Percentiles rank a stretch among this genome's conserved stretches.
Conservation (phyloP, 2,888 invertebrate species). For the Rhagophthalmus giganteus region DNA sequence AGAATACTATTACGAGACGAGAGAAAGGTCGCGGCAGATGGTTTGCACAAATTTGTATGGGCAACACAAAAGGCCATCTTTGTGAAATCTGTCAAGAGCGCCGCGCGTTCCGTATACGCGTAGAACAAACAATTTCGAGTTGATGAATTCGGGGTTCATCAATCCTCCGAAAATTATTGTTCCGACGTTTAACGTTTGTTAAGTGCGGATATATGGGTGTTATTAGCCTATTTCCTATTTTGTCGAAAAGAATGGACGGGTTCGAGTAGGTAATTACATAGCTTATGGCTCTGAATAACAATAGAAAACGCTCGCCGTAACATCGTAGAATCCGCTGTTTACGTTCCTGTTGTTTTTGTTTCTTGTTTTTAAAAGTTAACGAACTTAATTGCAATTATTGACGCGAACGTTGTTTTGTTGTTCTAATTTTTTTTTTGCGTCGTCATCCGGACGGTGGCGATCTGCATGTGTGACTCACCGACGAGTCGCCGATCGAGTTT, state of each 20-base stretch:
- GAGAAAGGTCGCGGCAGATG: constrained; percentile 21
- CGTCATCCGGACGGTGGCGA: too few species aligned
- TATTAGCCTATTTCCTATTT: constrained; percentile 25
- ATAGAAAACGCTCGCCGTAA: too few species aligned
- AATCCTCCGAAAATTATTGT: constrained; percentile 6
- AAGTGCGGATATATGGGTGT: constrained; percentile 26
- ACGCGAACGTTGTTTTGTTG: too few species aligned
- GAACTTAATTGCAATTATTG: too few species aligned
- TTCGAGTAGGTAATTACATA: constrained; percentile 13
- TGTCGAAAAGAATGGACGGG: constrained; percentile 13
- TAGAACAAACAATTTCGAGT: constrained; percentile 6
- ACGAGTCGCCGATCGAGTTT: too few species aligned
- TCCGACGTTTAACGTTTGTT: not conserved
- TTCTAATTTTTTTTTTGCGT: too few species aligned
- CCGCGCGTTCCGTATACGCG: not conserved
- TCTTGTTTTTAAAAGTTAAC: too few species aligned
- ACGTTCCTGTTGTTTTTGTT: too few species aligned
- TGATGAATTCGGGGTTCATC: constrained; percentile 27
- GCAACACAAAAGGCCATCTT: constrained; percentile 22
- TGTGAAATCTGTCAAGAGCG: constrained; percentile 27
- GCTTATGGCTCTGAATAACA: too few species aligned
- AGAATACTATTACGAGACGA: constrained; percentile 10
- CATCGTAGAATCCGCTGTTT: too few species aligned
- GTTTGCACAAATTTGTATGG: constrained; percentile 27
- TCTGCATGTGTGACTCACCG: too few species aligned